Conservation (phyloP, 2,113 vertebrate species). For the Sigmodon hispidus region DNA sequence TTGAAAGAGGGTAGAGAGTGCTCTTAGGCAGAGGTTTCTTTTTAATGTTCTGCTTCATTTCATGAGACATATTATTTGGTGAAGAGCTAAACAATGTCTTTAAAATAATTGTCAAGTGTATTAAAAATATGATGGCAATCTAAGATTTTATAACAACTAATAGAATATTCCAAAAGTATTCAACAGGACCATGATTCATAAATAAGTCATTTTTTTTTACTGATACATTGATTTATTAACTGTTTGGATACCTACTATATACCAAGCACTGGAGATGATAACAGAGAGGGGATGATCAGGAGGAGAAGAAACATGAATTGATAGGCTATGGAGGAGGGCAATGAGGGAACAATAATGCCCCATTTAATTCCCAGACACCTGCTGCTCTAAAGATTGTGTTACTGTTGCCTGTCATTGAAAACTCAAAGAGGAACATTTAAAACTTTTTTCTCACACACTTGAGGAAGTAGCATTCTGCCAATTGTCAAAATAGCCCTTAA, state of each 20-base stretch:
- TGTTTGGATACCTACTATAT: not conserved
- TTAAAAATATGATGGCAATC: not conserved
- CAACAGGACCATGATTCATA: not conserved
- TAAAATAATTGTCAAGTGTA: not conserved
- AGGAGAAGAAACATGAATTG: not conserved
- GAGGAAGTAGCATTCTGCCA: not conserved
- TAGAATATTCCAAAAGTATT: slow-evolving; percentile 1
- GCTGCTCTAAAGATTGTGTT: not conserved
- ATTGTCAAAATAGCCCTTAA: not conserved
- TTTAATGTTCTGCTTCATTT: not conserved
- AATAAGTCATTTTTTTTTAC: not conserved
- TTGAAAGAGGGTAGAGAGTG: not conserved
- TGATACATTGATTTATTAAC: not conserved
- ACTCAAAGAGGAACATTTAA: not conserved
- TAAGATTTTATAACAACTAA: not conserved
- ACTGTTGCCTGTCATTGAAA: not conserved
- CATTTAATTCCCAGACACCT: not conserved
- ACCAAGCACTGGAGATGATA: not conserved
- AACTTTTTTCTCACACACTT: not conserved
- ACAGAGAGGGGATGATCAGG: not conserved
- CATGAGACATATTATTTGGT: not conserved
- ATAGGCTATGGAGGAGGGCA: not conserved
- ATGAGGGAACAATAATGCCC: not conserved
- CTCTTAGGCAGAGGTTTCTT: not conserved
- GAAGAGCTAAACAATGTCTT: not conserved